Conservation (phyloP, 1,140 invertebrate species). For the Aphidius ervi region DNA sequence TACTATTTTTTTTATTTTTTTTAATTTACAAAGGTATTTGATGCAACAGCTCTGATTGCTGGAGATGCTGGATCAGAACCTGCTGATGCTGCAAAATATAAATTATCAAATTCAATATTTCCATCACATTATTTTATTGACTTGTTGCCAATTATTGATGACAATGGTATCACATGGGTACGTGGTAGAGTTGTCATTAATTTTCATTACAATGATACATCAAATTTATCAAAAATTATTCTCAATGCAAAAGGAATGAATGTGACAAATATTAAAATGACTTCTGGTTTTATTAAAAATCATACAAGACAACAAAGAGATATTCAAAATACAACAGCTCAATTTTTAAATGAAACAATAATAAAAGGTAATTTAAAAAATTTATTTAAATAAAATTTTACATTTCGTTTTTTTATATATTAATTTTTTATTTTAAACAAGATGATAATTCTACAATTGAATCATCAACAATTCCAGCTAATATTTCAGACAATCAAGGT, state of each 20-base stretch:
- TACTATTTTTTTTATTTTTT: slow-evolving; percentile 1
- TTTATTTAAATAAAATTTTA: too few species aligned
- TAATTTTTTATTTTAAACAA: too few species aligned
- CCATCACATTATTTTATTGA: slow-evolving; percentile 35
- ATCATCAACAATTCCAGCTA: not conserved
- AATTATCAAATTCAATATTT: slow-evolving; percentile 28
- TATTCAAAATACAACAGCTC: too few species aligned
- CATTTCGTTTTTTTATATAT: too few species aligned
- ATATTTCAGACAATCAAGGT: not conserved
- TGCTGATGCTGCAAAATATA: slow-evolving; percentile 22
- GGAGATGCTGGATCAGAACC: slow-evolving; percentile 27
- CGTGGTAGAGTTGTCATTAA: slow-evolving; percentile 33
- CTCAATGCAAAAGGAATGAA: slow-evolving; percentile 34
- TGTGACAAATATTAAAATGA: slow-evolving; percentile 21
- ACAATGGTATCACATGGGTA: slow-evolving; percentile 23
- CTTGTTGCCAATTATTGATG: slow-evolving; percentile 29
- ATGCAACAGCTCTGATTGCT: slow-evolving; percentile 29
- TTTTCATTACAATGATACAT: slow-evolving; percentile 30
- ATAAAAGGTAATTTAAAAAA: too few species aligned
- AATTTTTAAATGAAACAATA: too few species aligned
- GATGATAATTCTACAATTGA: too few species aligned
- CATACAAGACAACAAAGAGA: too few species aligned
- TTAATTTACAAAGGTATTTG: slow-evolving; percentile 22
- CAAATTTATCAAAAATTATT: slow-evolving; percentile 24
- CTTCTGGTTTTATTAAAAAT: slow-evolving; percentile 18